Base-by-base conservation (phyloP, 37 sponge, comb jelly and placozoan genomes). In the Cliona cf. orientalis region DNA sequence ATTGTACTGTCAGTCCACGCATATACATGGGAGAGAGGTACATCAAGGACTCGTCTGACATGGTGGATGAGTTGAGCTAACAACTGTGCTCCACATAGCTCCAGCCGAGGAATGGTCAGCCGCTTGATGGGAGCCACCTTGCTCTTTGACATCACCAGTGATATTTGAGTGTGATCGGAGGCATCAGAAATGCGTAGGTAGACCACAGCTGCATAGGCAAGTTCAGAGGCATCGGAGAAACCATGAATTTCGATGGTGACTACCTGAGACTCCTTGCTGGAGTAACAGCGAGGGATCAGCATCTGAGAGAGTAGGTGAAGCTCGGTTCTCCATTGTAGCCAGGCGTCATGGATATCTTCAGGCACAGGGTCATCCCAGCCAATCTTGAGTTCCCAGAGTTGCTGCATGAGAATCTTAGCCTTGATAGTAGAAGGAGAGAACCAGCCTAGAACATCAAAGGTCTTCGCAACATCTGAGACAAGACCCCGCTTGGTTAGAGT, bases 1-100 rank as follows among this genome's bases (percentile, higher is more conserved):
- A 81, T 81, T 3, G 56, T 57, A 56, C 84, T 83, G n/a, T 83
- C 84, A 22, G 84, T 68, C 76, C 76, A 84, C 2, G 77, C 76
- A 66, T 68, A 43, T 25, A 75, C 77, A 66, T 49, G 38, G 34
- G 76, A 68, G 76, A 65, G 62, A 6, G 77, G 68, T 9, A 68
- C 25, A n/a, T 68, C 43, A 56, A 68, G 60, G 14, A 75, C 58
- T 46, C 22, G 23, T 36, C 42, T 66, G 11, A 75, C 29, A 60
- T 80, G 81, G 44, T 80, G 71, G 39, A 80, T 46, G 12, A 80
- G 81, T 31, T 33, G 81, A 58, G 81, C 70, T 41, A 80, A 33
- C 33, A 80, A 60, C 21, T 81, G 73, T 4, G 73, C 73, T 57
- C 82, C 73, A 58, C 73, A 71, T 11, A 81, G 68, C 37, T 79